phyloP scores from a whole-genome alignment of 2,888 invertebrate species.

The Brachyptera risi region DNA sequence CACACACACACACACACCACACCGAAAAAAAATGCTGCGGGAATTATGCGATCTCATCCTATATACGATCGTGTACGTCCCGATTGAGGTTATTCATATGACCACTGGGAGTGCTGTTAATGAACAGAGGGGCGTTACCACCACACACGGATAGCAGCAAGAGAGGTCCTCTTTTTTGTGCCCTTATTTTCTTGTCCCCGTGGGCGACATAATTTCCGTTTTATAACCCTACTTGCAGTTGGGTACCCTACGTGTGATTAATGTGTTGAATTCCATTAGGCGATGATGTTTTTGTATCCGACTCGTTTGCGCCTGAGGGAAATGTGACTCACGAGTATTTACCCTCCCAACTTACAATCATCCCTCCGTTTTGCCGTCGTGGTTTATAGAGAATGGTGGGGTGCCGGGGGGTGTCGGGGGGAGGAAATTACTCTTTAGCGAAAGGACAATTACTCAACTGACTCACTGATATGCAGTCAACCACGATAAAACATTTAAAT shows the following conservation, averaged over 20 bases:
- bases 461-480: constrained; percentile 26
- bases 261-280: constrained; percentile 47
- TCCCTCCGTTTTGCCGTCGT: not conserved
- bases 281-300: constrained; percentile 44
- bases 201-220: constrained; percentile 48
- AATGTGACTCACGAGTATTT: constrained; percentile 25
- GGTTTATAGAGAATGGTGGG: not conserved
- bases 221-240: constrained; percentile 41
- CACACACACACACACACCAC: too few relatives aligned
- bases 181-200: constrained; percentile 42
- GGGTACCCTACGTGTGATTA: constrained; percentile 42
- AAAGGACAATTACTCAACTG: constrained; percentile 27
- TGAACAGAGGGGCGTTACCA: constrained; percentile 32
- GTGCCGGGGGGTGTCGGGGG: constrained; percentile 12
- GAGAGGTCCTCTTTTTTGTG: constrained; percentile 38
- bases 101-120: constrained; percentile 32
- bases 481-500: constrained; percentile 22
- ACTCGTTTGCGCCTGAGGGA: constrained; percentile 15
- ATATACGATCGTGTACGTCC: constrained; percentile 19
- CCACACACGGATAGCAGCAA: constrained; percentile 23
- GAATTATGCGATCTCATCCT: constrained; percentile 16
- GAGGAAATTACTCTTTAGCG: constrained; percentile 24
- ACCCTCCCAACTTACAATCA: constrained; percentile 5
- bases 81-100: constrained; percentile 34
- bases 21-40: constrained; percentile 20